Percentiles rank a stretch among this genome's conserved stretches.
phyloP scores from a whole-genome alignment of 2,113 vertebrate species.

The Dromas ardeola region DNA sequence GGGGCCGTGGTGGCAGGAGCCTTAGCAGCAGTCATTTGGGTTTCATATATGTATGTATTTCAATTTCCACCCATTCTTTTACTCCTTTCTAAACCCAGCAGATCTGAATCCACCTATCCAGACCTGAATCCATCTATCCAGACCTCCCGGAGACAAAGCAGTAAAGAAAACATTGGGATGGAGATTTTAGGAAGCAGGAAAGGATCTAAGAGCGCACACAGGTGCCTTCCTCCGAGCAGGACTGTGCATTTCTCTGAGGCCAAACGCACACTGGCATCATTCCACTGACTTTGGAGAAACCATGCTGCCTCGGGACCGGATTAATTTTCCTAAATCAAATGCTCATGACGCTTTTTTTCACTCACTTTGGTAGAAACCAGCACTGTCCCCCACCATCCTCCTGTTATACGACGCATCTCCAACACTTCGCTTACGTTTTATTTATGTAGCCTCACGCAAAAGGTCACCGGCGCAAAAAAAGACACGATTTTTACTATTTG shows the following conservation, averaged over 20 bases:
- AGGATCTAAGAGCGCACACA: background rate
- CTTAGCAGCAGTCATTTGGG: background rate
- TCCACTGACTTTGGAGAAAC: background rate
- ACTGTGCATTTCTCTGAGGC: background rate
- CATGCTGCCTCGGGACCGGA: rapidly evolving
- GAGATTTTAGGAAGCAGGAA: background rate
- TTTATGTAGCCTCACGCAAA: background rate
- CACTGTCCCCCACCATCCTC: background rate
- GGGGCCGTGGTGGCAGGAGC: background rate
- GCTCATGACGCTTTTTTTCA: background rate
- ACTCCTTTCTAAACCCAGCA: background rate
- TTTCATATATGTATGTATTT: background rate
- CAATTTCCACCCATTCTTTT: background rate
- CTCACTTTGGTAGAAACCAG: background rate
- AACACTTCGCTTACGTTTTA: background rate
- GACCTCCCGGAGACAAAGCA: background rate
- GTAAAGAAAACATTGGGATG: background rate
- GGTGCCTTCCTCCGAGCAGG: background rate
- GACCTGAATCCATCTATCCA: background rate
- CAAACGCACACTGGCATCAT: rapidly evolving
- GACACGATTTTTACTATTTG: background rate
- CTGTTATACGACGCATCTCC: background rate
- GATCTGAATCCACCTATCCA: background rate
- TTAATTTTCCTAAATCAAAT: background rate
- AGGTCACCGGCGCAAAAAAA: background rate